These are phyloP conservation scores for Semaprochilodus insignis DNA, from an alignment of 2,797 vertebrate genomes.

Conservation along the genomic window DNA sequence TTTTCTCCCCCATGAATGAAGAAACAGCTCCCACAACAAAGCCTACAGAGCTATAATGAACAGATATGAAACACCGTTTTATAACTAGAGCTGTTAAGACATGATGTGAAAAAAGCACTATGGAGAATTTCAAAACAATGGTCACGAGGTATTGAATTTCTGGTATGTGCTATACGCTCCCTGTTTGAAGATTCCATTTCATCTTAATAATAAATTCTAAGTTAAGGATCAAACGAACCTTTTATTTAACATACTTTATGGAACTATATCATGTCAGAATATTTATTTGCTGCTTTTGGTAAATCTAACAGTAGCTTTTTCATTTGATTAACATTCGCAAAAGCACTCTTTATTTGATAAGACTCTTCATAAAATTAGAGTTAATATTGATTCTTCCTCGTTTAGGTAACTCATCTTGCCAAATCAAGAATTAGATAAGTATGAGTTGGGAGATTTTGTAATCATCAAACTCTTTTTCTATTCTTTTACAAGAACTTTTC, in stretches of 20 bases:
- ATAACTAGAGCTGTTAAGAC: neutral
- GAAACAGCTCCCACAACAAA: neutral
- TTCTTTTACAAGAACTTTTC: neutral
- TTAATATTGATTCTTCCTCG: neutral
- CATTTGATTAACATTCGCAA: neutral
- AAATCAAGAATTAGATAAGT: neutral
- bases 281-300: constrained; percentile 6
- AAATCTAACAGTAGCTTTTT: neutral
- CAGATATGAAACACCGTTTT: neutral
- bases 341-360: neutral
- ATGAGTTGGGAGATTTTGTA: neutral
- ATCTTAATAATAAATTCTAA: neutral
- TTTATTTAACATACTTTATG: constrained; percentile 7
- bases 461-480: neutral
- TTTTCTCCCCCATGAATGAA: too few species aligned
- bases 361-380: neutral
- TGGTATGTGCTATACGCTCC: neutral
- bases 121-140: neutral
- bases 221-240: neutral
- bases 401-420: neutral
- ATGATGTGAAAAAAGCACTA: neutral
- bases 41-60: neutral
- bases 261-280: neutral
- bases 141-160: neutral
- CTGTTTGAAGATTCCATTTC: neutral